Base-by-base conservation (phyloP, 2,797 vertebrate species). In the Nannoperca australis region DNA sequence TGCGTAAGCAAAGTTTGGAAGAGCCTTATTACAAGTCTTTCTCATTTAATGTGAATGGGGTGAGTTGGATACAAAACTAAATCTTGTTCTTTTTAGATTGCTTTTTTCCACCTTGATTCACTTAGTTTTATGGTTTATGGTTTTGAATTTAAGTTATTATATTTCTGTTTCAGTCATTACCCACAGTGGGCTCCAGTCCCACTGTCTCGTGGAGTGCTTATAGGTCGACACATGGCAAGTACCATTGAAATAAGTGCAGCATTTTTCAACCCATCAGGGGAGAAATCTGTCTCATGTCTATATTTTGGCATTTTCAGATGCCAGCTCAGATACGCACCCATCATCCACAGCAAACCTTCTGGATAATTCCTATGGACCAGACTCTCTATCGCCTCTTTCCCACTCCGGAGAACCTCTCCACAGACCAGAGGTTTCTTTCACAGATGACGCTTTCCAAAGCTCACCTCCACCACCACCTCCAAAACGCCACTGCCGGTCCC, bases 401-500 rank as follows among this genome's bases (percentile, higher is more conserved):
- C 73, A 64, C 45, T 73, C 67, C 47, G 86, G 85, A 73, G 90
- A 94, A 45, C 81, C 83, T 53, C 83, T 87, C 78, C 89, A 90
- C 83, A 84, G 81, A 82, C 83, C 87, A 45, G 91, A 89, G 32
- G 81, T 90, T 91, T 93, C 95, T 78, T 90, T 94, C 70, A 83
- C 90, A 77, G 94, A 95, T 86, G 89, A 96, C 76, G 92, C 95
- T 90, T 91, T 95, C 85, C 93, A 95, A 84, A 87, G 93, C 92
- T 94, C 96, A 30, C 95, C 95, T 49, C 93, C 96, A 0, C 95
- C 96, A 62, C 94, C 95, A 69, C 96, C 94, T 84, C 94, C 96
- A 24, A 97, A 97, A 93, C 97, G 96, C 91, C 96, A 97, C 94
- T 97, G 97, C 92, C 96, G 96, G 73, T 98, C 96, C 64, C 96